phyloP scores from a whole-genome alignment of 2,113 vertebrate genomes.

The Rostratula benghalensis region DNA sequence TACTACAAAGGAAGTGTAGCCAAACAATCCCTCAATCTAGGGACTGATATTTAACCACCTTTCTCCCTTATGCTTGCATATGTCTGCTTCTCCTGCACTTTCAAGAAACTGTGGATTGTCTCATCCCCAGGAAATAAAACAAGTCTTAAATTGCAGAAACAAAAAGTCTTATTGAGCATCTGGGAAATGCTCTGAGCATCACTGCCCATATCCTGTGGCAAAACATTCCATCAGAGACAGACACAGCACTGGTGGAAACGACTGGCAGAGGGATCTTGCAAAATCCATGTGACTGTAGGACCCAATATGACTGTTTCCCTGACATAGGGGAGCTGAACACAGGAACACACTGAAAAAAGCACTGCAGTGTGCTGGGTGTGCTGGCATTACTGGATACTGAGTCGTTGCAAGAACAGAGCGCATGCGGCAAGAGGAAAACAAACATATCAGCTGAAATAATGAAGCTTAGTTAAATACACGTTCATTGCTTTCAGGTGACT shows the following conservation, averaged over 20 bases:
- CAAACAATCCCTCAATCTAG: neutral
- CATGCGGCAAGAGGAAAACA: neutral
- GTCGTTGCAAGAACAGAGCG: neutral
- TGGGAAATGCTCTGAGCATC: constrained; percentile 37
- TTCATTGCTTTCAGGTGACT: neutral
- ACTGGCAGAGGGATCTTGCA: neutral
- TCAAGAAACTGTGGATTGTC: neutral
- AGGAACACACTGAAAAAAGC: neutral
- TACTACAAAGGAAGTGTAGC: neutral
- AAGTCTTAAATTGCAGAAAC: neutral
- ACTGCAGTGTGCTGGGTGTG: neutral
- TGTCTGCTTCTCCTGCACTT: neutral
- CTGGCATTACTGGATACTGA: neutral
- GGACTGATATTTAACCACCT: neutral
- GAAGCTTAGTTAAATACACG: neutral
- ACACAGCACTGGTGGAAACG: neutral
- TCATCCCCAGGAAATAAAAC: neutral
- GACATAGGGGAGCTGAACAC: neutral
- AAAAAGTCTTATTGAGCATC: constrained; percentile 1
- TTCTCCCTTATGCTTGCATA: neutral
- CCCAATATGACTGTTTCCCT: neutral
- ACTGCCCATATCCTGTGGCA: neutral
- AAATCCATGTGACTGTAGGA: neutral
- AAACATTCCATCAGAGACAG: neutral
- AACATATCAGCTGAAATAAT: neutral